phyloP scores from a whole-genome alignment of 2,113 vertebrate species.

The Patagioenas fasciata region DNA sequence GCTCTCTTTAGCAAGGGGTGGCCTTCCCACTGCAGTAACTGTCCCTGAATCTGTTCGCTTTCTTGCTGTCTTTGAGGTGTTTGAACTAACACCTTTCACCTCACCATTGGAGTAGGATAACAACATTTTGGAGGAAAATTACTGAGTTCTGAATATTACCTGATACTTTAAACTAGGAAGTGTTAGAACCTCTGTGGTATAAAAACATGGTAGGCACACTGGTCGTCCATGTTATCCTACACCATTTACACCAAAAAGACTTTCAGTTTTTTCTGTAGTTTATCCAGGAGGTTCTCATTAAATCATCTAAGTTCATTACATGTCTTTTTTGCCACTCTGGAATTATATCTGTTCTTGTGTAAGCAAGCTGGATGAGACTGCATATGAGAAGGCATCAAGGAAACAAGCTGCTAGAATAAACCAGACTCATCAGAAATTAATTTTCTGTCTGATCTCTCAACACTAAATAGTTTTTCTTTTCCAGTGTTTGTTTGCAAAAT shows the following conservation, averaged over 20 bases:
- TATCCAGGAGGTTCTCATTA: neutral
- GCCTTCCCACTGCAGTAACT: fast-evolving
- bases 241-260: neutral
- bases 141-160: neutral
- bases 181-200: neutral
- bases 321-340: neutral
- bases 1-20: neutral
- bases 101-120: neutral
- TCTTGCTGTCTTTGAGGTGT: neutral
- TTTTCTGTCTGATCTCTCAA: neutral
- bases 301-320: neutral
- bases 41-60: neutral
- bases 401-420: neutral
- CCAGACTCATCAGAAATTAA: neutral
- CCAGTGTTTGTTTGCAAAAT: neutral
- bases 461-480: neutral
- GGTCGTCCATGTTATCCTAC: neutral
- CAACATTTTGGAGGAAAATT: neutral
- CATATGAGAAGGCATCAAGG: neutral
- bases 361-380: neutral
- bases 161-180: neutral
- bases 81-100: neutral
- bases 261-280: neutral
- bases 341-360: neutral
- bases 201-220: neutral